phyloP scores from a whole-genome alignment of 2,797 vertebrate species.

The Darevskia mixta region DNA sequence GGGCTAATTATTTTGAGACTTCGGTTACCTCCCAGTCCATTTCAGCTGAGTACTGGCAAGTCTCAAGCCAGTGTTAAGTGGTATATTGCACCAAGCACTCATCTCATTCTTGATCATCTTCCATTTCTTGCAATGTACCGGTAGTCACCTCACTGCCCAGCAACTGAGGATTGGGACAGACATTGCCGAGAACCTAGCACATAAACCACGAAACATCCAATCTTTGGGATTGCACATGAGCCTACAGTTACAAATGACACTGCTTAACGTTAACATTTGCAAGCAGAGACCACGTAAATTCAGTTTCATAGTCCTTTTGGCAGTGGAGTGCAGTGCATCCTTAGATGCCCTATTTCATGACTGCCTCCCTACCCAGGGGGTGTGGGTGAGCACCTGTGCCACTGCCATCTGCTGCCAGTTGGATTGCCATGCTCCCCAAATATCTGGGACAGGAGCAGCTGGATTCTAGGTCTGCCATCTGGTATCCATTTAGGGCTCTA shows the following conservation, averaged over 20 bases:
- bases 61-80: neutral
- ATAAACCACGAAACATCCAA: neutral
- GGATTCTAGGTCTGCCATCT: neutral
- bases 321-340: neutral
- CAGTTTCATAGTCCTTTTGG: neutral
- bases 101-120: neutral
- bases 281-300: neutral
- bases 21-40: conserved; percentile 40
- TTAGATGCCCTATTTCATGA: neutral
- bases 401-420: neutral
- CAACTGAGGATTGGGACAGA: neutral
- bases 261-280: neutral
- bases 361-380: neutral
- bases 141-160: neutral
- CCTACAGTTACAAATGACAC: neutral
- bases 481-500: neutral
- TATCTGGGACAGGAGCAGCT: neutral
- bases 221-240: no score
- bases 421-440: neutral
- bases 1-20: conserved; percentile 62
- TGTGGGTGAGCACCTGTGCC: neutral
- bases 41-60: neutral
- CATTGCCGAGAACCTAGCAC: neutral
- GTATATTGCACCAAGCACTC: neutral
- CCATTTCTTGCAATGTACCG: neutral